Evolutionary conservation across 2,113 vertebrate species (phyloP).

Genomic region (Cynocephalus volans): DNA sequence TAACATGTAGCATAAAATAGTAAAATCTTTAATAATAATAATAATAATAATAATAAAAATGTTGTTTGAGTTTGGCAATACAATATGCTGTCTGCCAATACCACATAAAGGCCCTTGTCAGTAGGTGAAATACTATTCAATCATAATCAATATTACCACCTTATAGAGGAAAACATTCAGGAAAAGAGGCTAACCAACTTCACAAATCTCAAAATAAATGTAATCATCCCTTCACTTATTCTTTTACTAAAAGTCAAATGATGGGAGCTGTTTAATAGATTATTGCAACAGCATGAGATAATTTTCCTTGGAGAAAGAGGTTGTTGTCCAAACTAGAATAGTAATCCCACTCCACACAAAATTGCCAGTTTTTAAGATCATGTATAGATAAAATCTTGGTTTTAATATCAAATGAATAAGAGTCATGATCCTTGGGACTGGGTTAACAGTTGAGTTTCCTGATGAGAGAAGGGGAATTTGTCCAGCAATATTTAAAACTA

Average conservation of each 20-base stretch:
- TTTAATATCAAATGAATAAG: constrained; percentile 33
- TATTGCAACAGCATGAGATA: background rate
- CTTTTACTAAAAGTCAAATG: background rate
- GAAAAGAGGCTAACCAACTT: background rate
- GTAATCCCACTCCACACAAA: background rate
- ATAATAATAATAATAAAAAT: constrained; percentile 18
- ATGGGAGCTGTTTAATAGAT: background rate
- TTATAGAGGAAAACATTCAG: constrained; percentile 47
- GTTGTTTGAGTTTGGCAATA: background rate
- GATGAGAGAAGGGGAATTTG: background rate
- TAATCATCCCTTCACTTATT: background rate
- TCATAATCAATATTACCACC: background rate
- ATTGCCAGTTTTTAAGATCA: background rate
- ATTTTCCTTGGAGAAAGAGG: background rate
- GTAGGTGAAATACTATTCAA: background rate
- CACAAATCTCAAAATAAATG: constrained; percentile 7
- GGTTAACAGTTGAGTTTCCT: background rate
- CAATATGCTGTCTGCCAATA: background rate
- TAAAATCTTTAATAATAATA: background rate
- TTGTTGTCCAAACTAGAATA: background rate
- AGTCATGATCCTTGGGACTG: background rate
- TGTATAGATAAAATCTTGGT: background rate
- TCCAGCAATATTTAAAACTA: background rate
- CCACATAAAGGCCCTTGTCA: background rate
- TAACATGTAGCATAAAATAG: constrained; percentile 27